Percentiles rank a stretch among this genome's conserved stretches.
phyloP scores from a whole-genome alignment of 92 coral and sea anemone species.

The Pocillopora grandis region DNA sequence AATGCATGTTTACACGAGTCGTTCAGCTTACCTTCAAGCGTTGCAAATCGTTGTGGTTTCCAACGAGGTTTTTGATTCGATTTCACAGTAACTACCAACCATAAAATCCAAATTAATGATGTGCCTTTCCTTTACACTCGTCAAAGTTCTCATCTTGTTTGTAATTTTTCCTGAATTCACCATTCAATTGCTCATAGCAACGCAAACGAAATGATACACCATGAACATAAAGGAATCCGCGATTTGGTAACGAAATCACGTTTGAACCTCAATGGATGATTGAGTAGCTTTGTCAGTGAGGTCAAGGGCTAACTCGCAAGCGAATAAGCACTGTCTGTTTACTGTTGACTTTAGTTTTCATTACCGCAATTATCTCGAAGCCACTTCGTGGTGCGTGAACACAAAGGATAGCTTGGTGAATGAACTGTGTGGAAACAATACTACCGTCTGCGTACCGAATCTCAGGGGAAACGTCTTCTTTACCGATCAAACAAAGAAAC shows the following conservation, averaged over 20 bases:
- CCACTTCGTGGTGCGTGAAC: too few relatives aligned
- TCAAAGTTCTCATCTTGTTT: background rate
- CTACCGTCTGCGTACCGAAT: background rate
- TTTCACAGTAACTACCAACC: background rate
- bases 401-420: conserved; percentile 5
- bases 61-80: background rate
- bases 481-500: conserved; percentile 11
- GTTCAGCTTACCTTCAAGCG: conserved; percentile 10
- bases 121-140: too few relatives aligned
- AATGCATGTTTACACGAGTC: background rate
- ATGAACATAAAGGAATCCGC: background rate
- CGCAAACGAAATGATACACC: conserved; percentile 1
- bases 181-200: conserved; percentile 14
- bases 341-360: conserved; percentile 5
- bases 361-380: background rate
- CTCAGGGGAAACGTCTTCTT: conserved; percentile 27
- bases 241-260: conserved; percentile 11
- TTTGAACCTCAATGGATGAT: background rate
- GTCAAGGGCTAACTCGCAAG: conserved; percentile 28
- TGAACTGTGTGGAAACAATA: background rate
- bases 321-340: conserved; percentile 4
- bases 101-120: too few relatives aligned
- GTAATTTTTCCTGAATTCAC: background rate
- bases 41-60: background rate
- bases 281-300: conserved; percentile 5